Evolutionary conservation across 2,113 vertebrate genomes (phyloP), one percentile per base, ranked within the genome.

Genomic region (Raja brachyura): DNA sequence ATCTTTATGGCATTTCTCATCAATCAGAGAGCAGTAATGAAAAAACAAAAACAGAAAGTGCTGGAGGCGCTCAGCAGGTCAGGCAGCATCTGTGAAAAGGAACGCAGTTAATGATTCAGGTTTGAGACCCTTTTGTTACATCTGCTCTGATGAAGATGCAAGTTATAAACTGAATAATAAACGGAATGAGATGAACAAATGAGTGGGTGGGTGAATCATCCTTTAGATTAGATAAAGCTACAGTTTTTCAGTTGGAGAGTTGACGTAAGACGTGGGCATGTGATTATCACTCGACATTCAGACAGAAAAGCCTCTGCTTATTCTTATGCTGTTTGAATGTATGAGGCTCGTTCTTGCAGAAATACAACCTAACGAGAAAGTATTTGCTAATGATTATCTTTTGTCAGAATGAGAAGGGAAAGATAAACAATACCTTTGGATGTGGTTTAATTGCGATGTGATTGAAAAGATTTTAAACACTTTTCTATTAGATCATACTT

Each of bases 171-270:
- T 92, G 90, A 92, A 28, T 92, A 92, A 54, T 66, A 39, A 20
- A 48, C 56, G 10, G 88, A 92, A 28, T 73, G 68, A 92, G 39
- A 92, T 92, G 68, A 92, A 54, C 90, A 70, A 92, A 92, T 73
- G 66, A 74, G 90, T 92, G 90, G 90, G 90, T 92, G 68, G 33
- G 22, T 92, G 90, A 92, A 48, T 92, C 90, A 92, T 73, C 66
- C 68, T 92, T 92, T 92, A 39, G 59, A 73, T 73, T 54, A 73
- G 9, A 25, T 25, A 39, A 92, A 90, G 16, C 63, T 90, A 8
- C 88, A 66, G 61, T 33, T 92, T 92, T 92, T 74, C 20, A 54
- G 18, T 25, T 73, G 25, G 68, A 92, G 68, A 74, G 48, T 33
- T 92, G 90, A 92, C 33, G 39, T 70, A 92, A 54, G 48, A 28